Percentiles rank a stretch among this genome's conserved stretches.
Conservation (phyloP, 2,888 invertebrate genomes). For the Thymelicus lineola region DNA sequence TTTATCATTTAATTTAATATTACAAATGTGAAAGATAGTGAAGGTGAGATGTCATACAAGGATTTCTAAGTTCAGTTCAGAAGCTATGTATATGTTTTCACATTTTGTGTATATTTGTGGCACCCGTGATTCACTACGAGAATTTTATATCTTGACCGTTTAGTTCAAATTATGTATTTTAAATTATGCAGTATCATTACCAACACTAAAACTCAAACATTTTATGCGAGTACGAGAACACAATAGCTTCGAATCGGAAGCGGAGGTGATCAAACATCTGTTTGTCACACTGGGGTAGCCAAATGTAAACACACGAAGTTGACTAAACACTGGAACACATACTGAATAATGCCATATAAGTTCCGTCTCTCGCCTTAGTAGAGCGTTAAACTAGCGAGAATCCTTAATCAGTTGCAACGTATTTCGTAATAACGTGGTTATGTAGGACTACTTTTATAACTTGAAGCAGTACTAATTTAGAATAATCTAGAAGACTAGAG, state of each 20-base stretch:
- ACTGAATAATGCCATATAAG: constrained; percentile 51
- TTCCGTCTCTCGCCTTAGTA: constrained; percentile 44
- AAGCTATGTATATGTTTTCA: too few species aligned
- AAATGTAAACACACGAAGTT: constrained; percentile 54
- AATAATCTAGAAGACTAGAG: constrained; percentile 52
- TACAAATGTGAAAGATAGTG: not conserved
- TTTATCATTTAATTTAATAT: too few species aligned
- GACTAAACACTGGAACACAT: constrained; percentile 47
- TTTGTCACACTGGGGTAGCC: constrained; percentile 59
- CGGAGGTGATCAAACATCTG: constrained; percentile 68
- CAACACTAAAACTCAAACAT: constrained; percentile 57
- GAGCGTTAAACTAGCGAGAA: constrained; percentile 42
- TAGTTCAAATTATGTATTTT: too few species aligned
- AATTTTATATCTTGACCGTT: too few species aligned
- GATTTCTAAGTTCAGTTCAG: too few species aligned
- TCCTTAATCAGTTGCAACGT: not conserved
- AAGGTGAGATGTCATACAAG: too few species aligned
- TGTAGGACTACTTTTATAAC: not conserved
- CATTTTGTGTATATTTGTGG: too few species aligned
- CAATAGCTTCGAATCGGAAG: constrained; percentile 64
- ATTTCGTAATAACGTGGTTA: constrained; percentile 32
- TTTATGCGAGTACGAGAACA: constrained; percentile 52
- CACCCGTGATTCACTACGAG: too few species aligned
- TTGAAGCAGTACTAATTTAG: constrained; percentile 31
- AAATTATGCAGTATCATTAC: constrained; percentile 40